phyloP scores from a whole-genome alignment of 2,113 vertebrate species.

The Cygnus buccinator region DNA sequence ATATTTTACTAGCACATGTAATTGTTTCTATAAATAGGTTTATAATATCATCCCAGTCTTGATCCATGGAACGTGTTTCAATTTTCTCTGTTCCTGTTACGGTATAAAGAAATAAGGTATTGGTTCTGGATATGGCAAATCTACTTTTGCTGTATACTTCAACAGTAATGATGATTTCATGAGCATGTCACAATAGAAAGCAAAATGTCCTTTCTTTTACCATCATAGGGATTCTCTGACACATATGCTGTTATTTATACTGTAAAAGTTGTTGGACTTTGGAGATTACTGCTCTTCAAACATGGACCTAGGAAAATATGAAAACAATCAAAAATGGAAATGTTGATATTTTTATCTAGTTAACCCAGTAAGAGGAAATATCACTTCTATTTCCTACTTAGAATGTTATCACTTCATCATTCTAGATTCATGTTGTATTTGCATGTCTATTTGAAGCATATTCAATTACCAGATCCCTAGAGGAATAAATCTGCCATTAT shows the following conservation, averaged over 20 bases:
- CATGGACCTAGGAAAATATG: neutral
- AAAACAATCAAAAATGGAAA: neutral
- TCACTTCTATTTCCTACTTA: neutral
- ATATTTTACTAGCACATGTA: neutral
- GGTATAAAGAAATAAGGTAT: neutral
- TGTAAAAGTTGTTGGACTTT: neutral
- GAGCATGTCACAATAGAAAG: neutral
- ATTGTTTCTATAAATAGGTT: neutral
- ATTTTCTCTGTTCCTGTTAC: neutral
- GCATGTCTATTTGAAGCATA: neutral
- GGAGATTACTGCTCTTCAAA: neutral
- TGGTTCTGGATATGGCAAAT: neutral
- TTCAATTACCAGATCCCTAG: neutral
- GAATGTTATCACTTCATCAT: neutral
- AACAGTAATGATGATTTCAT: neutral
- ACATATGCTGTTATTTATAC: neutral
- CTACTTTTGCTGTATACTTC: neutral
- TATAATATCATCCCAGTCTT: neutral
- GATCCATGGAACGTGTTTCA: neutral
- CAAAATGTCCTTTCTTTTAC: neutral
- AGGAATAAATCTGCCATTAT: neutral
- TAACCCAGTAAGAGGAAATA: neutral
- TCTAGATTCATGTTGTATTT: neutral
- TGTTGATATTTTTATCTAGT: neutral
- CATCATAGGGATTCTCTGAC: neutral